Base-by-base conservation (phyloP, 2,797 vertebrate species). In the Monodelphis domestica region DNA sequence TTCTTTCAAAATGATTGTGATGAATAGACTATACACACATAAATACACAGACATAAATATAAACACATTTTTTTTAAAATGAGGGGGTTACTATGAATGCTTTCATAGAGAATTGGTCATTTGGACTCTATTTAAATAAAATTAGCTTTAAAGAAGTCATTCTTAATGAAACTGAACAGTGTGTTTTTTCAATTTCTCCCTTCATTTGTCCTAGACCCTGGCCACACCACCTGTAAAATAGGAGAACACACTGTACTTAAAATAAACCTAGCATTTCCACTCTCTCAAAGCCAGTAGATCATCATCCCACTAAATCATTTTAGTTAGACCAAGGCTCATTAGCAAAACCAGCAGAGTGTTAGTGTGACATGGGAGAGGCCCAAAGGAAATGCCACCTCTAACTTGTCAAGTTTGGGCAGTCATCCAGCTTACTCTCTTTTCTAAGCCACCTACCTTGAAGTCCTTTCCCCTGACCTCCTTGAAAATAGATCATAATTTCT, bases 191-290 rank as follows among this genome's bases (percentile, higher is more conserved):
- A 95, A 96, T 96, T 95, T 78, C 89, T 94, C 94, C 93, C 93
- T 89, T 70, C 93, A 57, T 94, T 97, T 94, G 91, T 54, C 91
- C 93, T 95, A 94, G 91, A 89, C 94, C 96, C 53, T 93, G 2
- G 29, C 94, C 84, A 97, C 93, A 97, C 97, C 98, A 98, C 90
- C 97, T 98, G 96, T 91, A 97, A 98, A 97, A 89, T 45, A 97
- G 95, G 51, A 96, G 92, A 94, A 96, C 91, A 95, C 3, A 50
- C 17, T 33, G 15, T 97, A 96, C 63, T 93, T 97, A 91, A 95
- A 97, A 87, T 0, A 0, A 51, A 52, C 54, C 93, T 2, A 54
- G 89, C 87, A 57, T 53, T 96, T 94, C 95, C 95, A 89, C 95
- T 96, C 92, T 90, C 57, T 55, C 90, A 30, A 92, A 90, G 91